These are phyloP conservation scores for Electrophaes corylata DNA, from an alignment of 2,888 invertebrate genomes.

Conservation along the genomic window DNA sequence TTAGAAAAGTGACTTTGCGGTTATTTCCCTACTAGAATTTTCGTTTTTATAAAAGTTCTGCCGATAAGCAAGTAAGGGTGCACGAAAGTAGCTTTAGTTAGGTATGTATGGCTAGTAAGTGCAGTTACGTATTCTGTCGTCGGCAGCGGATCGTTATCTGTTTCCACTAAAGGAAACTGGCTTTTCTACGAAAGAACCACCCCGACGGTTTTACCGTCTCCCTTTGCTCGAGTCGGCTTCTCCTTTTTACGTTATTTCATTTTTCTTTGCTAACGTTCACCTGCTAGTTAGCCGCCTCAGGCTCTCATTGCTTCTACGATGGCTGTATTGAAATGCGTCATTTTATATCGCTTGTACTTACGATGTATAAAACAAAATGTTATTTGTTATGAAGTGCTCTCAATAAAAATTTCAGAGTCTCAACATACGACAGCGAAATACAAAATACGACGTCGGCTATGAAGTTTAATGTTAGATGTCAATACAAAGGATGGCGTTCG, in stretches of 20 bases:
- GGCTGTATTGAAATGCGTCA: background rate
- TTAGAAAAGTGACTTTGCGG: slow-evolving; percentile 51
- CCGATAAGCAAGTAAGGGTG: slow-evolving; percentile 68
- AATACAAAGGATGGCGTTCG: slow-evolving; percentile 68
- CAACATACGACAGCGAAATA: slow-evolving; percentile 40
- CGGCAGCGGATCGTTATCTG: slow-evolving; percentile 83
- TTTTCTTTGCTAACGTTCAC: slow-evolving; percentile 80
- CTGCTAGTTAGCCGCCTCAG: slow-evolving; percentile 78
- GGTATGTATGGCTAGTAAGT: slow-evolving; percentile 69
- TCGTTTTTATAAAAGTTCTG: slow-evolving; percentile 63
- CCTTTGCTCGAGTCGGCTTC: slow-evolving; percentile 64
- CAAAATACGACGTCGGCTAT: slow-evolving; percentile 55
- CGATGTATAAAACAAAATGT: background rate
- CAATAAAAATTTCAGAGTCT: slow-evolving; percentile 34
- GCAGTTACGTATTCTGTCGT: slow-evolving; percentile 83
- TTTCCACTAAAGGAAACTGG: slow-evolving; percentile 83
- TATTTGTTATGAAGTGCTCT: slow-evolving; percentile 29
- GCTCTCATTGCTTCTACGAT: slow-evolving; percentile 61
- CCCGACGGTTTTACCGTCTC: slow-evolving; percentile 65
- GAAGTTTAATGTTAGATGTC: slow-evolving; percentile 77
- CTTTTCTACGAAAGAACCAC: slow-evolving; percentile 80
- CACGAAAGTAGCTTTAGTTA: slow-evolving; percentile 44
- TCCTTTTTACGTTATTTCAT: slow-evolving; percentile 82
- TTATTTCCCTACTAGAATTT: slow-evolving; percentile 62
- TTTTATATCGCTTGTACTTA: background rate